Conservation (phyloP, 2,113 vertebrate species). For the Hyla sarda region DNA sequence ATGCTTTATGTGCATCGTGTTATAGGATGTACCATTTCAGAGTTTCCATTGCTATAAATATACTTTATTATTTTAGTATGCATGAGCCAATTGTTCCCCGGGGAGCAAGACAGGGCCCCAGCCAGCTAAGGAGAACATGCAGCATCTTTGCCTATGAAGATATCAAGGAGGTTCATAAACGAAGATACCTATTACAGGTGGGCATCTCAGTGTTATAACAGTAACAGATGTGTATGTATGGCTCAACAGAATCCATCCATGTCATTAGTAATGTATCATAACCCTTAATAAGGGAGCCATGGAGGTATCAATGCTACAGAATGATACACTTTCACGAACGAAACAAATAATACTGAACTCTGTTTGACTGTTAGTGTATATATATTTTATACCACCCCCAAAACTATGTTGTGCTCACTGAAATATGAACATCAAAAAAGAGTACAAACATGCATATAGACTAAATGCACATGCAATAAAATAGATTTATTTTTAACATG, state of each 20-base stretch:
- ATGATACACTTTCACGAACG: too few species aligned
- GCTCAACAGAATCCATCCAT: neutral
- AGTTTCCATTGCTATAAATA: neutral
- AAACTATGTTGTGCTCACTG: too few species aligned
- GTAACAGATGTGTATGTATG: neutral
- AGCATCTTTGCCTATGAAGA: conserved; percentile 98
- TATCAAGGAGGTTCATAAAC: conserved; percentile 98
- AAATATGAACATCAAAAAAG: too few species aligned
- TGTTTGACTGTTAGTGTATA: too few species aligned
- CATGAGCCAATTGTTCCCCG: conserved; percentile 96
- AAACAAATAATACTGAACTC: too few species aligned
- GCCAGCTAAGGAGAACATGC: conserved; percentile 93
- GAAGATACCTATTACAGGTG: conserved; percentile 96
- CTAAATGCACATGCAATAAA: too few species aligned
- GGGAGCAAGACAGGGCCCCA: conserved; percentile 93
- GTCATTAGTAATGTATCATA: neutral
- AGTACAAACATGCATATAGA: too few species aligned
- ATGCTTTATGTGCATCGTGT: too few species aligned
- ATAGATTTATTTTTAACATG: too few species aligned
- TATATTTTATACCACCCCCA: too few species aligned
- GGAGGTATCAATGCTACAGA: too few species aligned
- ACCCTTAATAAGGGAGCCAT: too few species aligned
- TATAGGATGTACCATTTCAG: neutral
- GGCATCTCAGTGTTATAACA: neutral
- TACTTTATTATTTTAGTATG: conserved; percentile 74